These are phyloP conservation scores for Channa striata DNA, from an alignment of 2,797 vertebrate species.

Conservation along the genomic window DNA sequence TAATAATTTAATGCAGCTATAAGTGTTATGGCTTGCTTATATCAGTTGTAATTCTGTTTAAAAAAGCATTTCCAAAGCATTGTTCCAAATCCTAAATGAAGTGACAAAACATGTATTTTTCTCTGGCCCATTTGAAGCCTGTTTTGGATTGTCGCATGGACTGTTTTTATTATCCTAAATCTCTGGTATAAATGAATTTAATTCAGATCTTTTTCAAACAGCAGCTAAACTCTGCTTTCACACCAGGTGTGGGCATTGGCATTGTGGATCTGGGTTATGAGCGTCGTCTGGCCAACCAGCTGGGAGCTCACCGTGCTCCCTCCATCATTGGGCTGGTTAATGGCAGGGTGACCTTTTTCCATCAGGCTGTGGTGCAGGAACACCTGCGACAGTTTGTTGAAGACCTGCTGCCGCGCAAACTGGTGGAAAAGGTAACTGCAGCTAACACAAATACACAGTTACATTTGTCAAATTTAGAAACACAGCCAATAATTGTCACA, in stretches of 20 bases:
- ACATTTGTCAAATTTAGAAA: neutral
- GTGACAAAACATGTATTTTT: neutral
- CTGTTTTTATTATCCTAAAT: neutral
- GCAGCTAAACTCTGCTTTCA: slow-evolving; percentile 5
- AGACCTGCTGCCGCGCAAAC: slow-evolving; percentile 90
- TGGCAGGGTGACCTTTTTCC: slow-evolving; percentile 93
- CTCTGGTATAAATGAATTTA: neutral
- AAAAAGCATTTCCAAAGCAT: neutral
- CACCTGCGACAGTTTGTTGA: slow-evolving; percentile 93
- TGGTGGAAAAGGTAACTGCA: slow-evolving; percentile 90
- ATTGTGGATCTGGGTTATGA: slow-evolving; percentile 94
- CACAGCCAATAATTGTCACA: neutral
- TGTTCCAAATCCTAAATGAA: too few species aligned
- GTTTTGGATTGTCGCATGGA: too few species aligned
- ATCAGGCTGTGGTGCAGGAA: slow-evolving; percentile 89
- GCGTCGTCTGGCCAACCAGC: slow-evolving; percentile 91
- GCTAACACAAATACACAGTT: neutral
- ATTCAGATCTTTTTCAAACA: neutral
- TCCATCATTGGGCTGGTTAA: slow-evolving; percentile 93
- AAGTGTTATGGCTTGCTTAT: neutral
- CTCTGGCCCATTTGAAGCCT: too few species aligned
- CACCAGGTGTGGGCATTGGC: slow-evolving; percentile 93
- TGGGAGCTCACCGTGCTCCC: slow-evolving; percentile 92
- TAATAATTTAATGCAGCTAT: neutral
- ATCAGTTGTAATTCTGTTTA: neutral